phyloP scores from a whole-genome alignment of 1,140 invertebrate genomes.

The Temnothorax longispinosus region DNA sequence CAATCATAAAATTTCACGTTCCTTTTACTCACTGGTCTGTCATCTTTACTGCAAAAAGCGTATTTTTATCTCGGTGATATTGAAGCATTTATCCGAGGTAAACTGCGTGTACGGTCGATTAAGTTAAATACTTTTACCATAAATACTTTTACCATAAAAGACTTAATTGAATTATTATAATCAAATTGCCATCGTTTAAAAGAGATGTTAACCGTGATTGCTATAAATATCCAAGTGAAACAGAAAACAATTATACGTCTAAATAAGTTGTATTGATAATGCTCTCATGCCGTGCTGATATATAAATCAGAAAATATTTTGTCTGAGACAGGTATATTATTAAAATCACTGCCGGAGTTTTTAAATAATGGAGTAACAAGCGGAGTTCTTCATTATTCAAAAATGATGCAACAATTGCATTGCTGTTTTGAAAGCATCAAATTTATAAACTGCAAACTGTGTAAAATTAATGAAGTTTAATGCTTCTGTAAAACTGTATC shows the following conservation, averaged over 20 bases:
- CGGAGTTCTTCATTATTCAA: not conserved
- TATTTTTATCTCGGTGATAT: conserved; percentile 3
- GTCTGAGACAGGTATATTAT: not conserved
- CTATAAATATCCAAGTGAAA: not conserved
- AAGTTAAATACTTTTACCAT: not conserved
- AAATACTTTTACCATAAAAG: too few species aligned
- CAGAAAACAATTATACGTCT: not conserved
- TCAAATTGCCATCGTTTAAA: not conserved
- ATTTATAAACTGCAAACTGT: not conserved
- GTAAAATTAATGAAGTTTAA: conserved; percentile 18
- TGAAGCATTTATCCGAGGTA: not conserved
- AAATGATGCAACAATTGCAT: not conserved
- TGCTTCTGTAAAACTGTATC: not conserved
- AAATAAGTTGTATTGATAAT: not conserved
- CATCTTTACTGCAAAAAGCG: not conserved
- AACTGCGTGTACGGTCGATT: not conserved
- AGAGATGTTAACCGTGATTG: not conserved
- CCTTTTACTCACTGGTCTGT: conserved; percentile 79
- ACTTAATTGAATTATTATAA: conserved; percentile 14
- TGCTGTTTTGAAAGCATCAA: not conserved
- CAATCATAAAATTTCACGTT: conserved; percentile 68
- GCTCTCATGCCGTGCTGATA: too few species aligned
- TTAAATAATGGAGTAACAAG: not conserved
- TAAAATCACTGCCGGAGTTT: not conserved
- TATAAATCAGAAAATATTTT: not conserved